These are phyloP conservation scores for Fragum fragum DNA, from an alignment of 2,888 invertebrate genomes.

Conservation along the genomic window DNA sequence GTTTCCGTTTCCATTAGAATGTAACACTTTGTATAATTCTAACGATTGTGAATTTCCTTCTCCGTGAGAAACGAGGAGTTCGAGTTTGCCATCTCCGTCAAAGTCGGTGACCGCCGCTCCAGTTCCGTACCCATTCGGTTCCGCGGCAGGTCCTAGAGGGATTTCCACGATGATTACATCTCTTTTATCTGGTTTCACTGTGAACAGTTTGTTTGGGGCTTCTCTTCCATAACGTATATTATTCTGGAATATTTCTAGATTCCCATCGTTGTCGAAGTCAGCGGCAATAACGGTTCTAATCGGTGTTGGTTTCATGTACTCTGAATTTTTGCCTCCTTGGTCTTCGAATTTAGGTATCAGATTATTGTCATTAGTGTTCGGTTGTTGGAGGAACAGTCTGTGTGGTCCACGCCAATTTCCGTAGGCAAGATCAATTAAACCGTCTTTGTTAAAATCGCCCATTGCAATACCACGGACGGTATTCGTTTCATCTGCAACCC, in stretches of 20 bases:
- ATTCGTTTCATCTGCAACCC: constrained; percentile 68
- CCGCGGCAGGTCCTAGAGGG: constrained; percentile 79
- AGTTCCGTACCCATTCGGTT: constrained; percentile 77
- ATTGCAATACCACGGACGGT: constrained; percentile 81
- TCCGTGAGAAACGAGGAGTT: constrained; percentile 81
- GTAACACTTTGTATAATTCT: constrained; percentile 71
- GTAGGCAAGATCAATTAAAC: constrained; percentile 80
- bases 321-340: constrained; percentile 62
- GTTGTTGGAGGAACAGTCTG: constrained; percentile 74
- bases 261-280: constrained; percentile 84
- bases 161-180: constrained; percentile 27
- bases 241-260: constrained; percentile 80
- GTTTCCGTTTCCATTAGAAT: constrained; percentile 46
- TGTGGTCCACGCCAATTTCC: constrained; percentile 83
- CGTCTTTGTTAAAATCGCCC: constrained; percentile 82
- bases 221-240: constrained; percentile 70
- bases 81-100: constrained; percentile 80
- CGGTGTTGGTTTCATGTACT: constrained; percentile 71
- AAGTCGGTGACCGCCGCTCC: constrained; percentile 82
- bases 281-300: constrained; percentile 80
- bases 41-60: constrained; percentile 74
- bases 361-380: constrained; percentile 34
- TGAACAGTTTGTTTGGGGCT: constrained; percentile 78
- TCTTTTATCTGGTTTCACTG: constrained; percentile 49
- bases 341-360: constrained; percentile 68